These are phyloP conservation scores for Brenthis hecate DNA, from an alignment of 2,888 invertebrate species.

Conservation along the genomic window DNA sequence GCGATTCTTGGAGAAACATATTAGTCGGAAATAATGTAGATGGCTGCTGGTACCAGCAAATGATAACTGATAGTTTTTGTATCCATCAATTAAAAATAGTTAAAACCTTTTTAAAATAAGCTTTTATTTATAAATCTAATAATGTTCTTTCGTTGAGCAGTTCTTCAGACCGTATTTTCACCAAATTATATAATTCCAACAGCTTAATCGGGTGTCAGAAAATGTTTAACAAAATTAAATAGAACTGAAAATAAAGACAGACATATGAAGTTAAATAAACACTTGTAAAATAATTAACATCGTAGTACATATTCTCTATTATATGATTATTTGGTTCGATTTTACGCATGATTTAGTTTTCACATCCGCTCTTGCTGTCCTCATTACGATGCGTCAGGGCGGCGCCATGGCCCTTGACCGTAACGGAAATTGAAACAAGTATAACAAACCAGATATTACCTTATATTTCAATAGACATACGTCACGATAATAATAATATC, in stretches of 20 bases:
- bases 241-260: too few relatives aligned
- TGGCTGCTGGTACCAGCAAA: too few relatives aligned
- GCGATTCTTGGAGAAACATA: neutral
- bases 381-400: slow-evolving; percentile 36
- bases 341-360: slow-evolving; percentile 35
- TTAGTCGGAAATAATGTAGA: neutral
- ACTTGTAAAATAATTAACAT: neutral
- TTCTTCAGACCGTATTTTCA: too few relatives aligned
- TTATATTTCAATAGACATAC: slow-evolving; percentile 20
- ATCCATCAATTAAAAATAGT: too few relatives aligned
- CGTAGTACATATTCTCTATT: neutral
- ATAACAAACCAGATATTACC: slow-evolving; percentile 29
- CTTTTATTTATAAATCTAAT: too few relatives aligned
- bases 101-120: too few relatives aligned
- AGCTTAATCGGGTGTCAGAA: too few relatives aligned
- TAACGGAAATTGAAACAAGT: slow-evolving; percentile 35
- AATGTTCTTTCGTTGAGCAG: neutral
- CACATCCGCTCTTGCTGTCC: slow-evolving; percentile 35
- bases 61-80: too few relatives aligned
- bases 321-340: slow-evolving; percentile 8
- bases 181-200: too few relatives aligned
- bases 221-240: too few relatives aligned
- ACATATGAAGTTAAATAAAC: too few relatives aligned
- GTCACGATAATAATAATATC: slow-evolving; percentile 11
- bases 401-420: slow-evolving; percentile 39